phyloP scores from a whole-genome alignment of 2,797 vertebrate genomes.

The Anniella stebbinsi region DNA sequence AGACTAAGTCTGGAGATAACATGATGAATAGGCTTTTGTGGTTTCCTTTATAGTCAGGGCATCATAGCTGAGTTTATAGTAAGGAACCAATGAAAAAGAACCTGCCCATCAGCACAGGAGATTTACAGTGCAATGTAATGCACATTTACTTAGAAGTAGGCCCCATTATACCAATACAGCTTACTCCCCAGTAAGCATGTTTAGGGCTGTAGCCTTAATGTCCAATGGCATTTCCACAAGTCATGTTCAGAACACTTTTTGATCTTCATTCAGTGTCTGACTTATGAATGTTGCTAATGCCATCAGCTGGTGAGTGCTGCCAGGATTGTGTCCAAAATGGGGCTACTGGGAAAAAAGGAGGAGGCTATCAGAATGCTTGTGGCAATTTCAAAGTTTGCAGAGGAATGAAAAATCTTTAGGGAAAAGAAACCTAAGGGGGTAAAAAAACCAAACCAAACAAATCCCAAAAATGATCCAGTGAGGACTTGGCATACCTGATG shows the following conservation, averaged over 20 bases:
- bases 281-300: neutral
- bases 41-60: constrained; percentile 86
- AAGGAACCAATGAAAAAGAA: constrained; percentile 66
- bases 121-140: constrained; percentile 36
- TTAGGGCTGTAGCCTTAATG: neutral
- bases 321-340: neutral
- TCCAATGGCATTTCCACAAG: neutral
- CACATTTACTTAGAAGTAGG: neutral
- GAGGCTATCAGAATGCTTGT: neutral
- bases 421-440: neutral
- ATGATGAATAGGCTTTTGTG: constrained; percentile 86
- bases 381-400: neutral
- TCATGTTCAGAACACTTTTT: neutral
- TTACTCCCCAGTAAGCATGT: neutral
- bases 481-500: neutral
- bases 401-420: neutral
- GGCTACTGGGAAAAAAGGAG: neutral
- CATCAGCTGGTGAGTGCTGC: neutral
- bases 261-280: neutral
- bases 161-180: neutral
- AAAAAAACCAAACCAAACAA: neutral
- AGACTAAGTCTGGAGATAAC: constrained; percentile 82
- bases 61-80: constrained; percentile 71
- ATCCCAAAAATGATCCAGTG: neutral
- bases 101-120: constrained; percentile 50